Evolutionary conservation across 2,888 invertebrate genomes (phyloP).

Genomic region (Drosophila phalerata): DNA sequence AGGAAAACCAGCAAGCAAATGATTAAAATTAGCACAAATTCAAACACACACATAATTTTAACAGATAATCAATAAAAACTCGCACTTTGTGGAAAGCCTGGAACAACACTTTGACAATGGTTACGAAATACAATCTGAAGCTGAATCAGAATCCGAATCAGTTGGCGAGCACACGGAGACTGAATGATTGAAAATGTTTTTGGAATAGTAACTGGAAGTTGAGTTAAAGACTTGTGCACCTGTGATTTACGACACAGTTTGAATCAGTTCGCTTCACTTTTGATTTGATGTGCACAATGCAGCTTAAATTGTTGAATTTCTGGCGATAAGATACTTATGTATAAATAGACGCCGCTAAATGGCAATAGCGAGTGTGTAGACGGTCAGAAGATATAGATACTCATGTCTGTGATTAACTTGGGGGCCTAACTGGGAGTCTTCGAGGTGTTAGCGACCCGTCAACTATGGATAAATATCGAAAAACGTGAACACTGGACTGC

Average conservation of each 20-base stretch:
- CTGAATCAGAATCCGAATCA: constrained; percentile 38
- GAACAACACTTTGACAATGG: constrained; percentile 8
- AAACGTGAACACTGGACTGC: constrained; percentile 51
- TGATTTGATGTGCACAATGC: constrained; percentile 66
- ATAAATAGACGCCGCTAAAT: constrained; percentile 38
- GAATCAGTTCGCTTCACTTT: constrained; percentile 37
- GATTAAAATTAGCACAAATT: constrained; percentile 1
- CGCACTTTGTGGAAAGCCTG: constrained; percentile 19
- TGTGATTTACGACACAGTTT: constrained; percentile 49
- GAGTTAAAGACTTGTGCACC: constrained; percentile 9
- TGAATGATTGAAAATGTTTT: constrained; percentile 39
- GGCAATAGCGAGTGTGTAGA: constrained; percentile 24
- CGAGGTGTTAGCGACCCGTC: constrained; percentile 33
- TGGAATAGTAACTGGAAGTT: constrained; percentile 5
- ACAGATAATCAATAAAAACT: constrained; percentile 2
- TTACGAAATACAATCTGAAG: constrained; percentile 17
- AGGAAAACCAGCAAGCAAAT: constrained; percentile 37
- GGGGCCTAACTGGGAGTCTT: constrained; percentile 23
- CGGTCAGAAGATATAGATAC: constrained; percentile 42
- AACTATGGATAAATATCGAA: constrained; percentile 45
- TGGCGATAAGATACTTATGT: constrained; percentile 66
- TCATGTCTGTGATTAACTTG: constrained; percentile 30
- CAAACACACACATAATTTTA: constrained; percentile 8
- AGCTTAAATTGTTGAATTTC: constrained; percentile 73
- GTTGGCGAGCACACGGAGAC: constrained; percentile 55